phyloP scores from a whole-genome alignment of 92 coral and sea anemone genomes.

The Phymanthus crucifer region DNA sequence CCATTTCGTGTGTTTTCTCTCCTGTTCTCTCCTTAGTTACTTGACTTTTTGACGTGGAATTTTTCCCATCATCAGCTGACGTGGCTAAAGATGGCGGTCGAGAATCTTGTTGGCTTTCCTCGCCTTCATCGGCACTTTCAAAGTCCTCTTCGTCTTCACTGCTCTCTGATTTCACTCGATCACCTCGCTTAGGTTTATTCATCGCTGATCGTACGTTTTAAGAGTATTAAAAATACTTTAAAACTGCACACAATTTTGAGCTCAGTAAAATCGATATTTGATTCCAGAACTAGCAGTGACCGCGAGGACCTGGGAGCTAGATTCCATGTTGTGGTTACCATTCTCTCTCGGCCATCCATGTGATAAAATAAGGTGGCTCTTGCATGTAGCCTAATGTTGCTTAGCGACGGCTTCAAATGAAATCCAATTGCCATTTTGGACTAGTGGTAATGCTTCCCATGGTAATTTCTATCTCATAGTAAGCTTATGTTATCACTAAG shows the following conservation, averaged over 20 bases:
- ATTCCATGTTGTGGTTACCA: conserved; percentile 19
- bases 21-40: conserved; percentile 23
- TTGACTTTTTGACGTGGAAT: conserved; percentile 70
- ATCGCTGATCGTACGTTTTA: conserved; percentile 11
- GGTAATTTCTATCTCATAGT: too few relatives aligned
- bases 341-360: conserved; percentile 6
- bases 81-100: conserved; percentile 71
- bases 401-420: background rate
- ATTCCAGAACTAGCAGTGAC: background rate
- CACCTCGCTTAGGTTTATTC: conserved; percentile 36
- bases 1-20: conserved; percentile 12
- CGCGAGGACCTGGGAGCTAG: conserved; percentile 25
- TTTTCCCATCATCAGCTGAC: conserved; percentile 66
- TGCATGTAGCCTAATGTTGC: background rate
- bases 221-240: background rate
- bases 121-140: conserved; percentile 99
- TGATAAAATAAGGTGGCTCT: background rate
- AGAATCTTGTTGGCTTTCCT: conserved; percentile 44
- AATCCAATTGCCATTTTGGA: too few relatives aligned
- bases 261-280: background rate
- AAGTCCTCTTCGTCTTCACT: conserved; percentile 95
- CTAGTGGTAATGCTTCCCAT: too few relatives aligned
- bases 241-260: background rate
- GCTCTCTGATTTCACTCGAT: conserved; percentile 54
- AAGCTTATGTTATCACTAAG: too few relatives aligned